phyloP scores from a whole-genome alignment of 2,797 vertebrate genomes.

The Tadarida brasiliensis region DNA sequence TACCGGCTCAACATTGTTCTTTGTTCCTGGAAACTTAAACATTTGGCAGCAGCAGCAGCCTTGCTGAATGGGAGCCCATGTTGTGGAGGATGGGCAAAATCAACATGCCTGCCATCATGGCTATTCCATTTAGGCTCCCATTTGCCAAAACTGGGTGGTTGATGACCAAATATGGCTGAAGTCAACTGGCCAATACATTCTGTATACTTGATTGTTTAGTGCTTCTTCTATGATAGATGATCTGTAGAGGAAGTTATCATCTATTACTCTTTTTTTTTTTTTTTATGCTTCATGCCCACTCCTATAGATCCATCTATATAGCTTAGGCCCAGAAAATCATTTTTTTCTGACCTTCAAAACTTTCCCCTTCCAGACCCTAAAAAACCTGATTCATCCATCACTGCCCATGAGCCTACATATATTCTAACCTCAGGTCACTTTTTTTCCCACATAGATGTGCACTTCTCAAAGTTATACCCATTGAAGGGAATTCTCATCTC shows the following conservation, averaged over 20 bases:
- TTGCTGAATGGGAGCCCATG: not conserved
- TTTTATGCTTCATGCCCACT: not conserved
- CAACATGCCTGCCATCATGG: not conserved
- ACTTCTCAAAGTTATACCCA: not conserved
- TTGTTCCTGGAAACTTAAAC: not conserved
- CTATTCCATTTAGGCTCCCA: not conserved
- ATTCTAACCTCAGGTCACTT: not conserved
- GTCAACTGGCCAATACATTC: not conserved
- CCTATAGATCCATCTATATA: not conserved
- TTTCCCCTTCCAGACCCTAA: not conserved
- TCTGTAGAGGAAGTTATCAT: not conserved
- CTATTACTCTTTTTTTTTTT: not conserved
- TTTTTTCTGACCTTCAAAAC: not conserved
- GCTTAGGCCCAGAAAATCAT: not conserved
- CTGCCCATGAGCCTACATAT: not conserved
- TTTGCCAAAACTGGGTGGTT: not conserved
- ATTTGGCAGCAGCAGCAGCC: not conserved
- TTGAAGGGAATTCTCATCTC: not conserved
- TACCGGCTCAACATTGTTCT: not conserved
- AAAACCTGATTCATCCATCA: not conserved
- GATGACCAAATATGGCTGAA: not conserved
- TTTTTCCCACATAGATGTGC: not conserved
- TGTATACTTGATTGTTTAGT: not conserved
- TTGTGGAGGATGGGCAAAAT: not conserved
- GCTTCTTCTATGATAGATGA: not conserved